These are phyloP conservation scores for Piaya cayana DNA, from an alignment of 2,113 vertebrate species.

Conservation along the genomic window DNA sequence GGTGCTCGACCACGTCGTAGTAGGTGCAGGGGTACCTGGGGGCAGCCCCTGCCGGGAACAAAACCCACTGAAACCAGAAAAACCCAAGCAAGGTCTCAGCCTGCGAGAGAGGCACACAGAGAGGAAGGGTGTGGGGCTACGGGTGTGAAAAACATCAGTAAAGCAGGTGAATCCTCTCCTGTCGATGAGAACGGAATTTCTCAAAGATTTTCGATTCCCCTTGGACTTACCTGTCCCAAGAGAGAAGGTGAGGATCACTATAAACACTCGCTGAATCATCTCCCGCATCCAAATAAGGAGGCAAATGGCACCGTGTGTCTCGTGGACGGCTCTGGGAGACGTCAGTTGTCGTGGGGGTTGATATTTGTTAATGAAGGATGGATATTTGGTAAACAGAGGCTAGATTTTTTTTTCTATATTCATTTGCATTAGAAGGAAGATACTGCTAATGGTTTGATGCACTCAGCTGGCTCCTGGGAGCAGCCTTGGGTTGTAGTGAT, in stretches of 20 bases:
- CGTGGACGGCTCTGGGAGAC: background rate
- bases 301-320: background rate
- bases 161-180: background rate
- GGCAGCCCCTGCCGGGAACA: background rate
- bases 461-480: slow-evolving; percentile 51
- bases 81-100: background rate
- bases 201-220: background rate
- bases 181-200: background rate
- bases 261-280: slow-evolving; percentile 4
- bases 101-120: background rate
- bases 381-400: slow-evolving; percentile 19
- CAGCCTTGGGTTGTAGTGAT: slow-evolving; percentile 5
- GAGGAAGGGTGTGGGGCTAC: background rate
- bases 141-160: background rate
- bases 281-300: background rate
- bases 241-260: slow-evolving; percentile 44
- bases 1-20: slow-evolving; percentile 55
- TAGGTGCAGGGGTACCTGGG: slow-evolving; percentile 73
- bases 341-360: background rate
- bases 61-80: background rate
- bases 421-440: background rate
- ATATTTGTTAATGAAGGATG: background rate
- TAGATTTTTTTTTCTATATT: background rate
- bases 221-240: slow-evolving; percentile 39
- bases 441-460: slow-evolving; percentile 60